Percentiles rank a stretch among this genome's conserved stretches.
Evolutionary conservation across 2,888 invertebrate genomes (phyloP).

Genomic region (Dryocosmus kuriphilus): DNA sequence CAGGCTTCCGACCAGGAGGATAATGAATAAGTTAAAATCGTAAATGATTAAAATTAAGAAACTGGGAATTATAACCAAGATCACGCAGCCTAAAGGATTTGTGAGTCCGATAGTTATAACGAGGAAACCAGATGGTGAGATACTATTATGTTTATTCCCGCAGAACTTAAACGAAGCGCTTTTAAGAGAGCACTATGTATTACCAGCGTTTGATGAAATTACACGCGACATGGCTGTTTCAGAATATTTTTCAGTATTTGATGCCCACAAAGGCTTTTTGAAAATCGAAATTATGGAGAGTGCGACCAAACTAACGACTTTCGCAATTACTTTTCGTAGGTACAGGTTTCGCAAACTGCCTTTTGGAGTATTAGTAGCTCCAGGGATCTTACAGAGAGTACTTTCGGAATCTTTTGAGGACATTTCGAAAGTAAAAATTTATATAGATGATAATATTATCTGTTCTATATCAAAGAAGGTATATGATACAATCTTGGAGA

Average conservation of each 20-base stretch:
- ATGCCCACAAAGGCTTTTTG: conserved; percentile 60
- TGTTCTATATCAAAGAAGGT: conserved; percentile 55
- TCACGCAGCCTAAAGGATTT: conserved; percentile 57
- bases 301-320: conserved; percentile 60
- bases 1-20: too few relatives aligned
- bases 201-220: conserved; percentile 57
- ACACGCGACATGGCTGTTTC: conserved; percentile 50
- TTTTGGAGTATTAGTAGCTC: conserved; percentile 62
- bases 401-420: conserved; percentile 58
- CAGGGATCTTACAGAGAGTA: conserved; percentile 63
- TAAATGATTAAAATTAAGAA: conserved; percentile 47
- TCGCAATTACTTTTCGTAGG: conserved; percentile 63
- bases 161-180: conserved; percentile 54
- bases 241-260: conserved; percentile 46
- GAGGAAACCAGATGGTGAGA: conserved; percentile 49
- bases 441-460: conserved; percentile 65
- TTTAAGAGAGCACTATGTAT: too few relatives aligned
- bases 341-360: conserved; percentile 64
- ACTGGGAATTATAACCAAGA: conserved; percentile 50
- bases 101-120: conserved; percentile 56
- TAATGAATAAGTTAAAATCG: conserved; percentile 50
- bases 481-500: too few relatives aligned
- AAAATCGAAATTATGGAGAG: conserved; percentile 57
- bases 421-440: conserved; percentile 57
- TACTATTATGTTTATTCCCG: conserved; percentile 58